A percentile compares a stretch with the other conserved stretches of the same genome.
Conservation (phyloP, 2,797 vertebrate species). For the Luscinia megarhynchos region DNA sequence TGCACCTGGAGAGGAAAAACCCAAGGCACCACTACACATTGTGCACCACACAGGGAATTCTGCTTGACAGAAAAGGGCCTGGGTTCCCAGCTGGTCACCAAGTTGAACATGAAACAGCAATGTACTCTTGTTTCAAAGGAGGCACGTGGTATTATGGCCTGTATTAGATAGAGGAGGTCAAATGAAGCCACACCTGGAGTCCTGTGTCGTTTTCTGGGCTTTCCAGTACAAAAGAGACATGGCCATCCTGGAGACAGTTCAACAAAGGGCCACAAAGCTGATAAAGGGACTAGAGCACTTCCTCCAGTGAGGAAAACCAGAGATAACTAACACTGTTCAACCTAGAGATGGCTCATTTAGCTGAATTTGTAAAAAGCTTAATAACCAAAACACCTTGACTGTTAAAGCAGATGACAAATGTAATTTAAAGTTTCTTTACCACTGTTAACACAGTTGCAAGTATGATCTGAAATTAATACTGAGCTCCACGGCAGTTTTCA, state of each 20-base stretch:
- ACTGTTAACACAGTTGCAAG: background rate
- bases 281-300: background rate
- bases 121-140: background rate
- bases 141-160: background rate
- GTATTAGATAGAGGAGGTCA: background rate
- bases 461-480: background rate
- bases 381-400: background rate
- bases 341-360: background rate
- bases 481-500: background rate
- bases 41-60: background rate
- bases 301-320: background rate
- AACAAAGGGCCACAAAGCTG: accelerated
- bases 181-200: background rate
- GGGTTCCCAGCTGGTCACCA: background rate
- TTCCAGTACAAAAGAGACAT: background rate
- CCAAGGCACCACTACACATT: background rate
- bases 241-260: background rate
- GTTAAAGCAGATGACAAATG: background rate
- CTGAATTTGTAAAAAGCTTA: background rate
- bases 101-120: background rate
- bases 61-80: background rate
- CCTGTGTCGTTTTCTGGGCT: background rate
- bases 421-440: background rate
- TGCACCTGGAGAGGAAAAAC: background rate
- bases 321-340: background rate